Conservation (phyloP, 2,797 vertebrate species). For the Carduelis carduelis region DNA sequence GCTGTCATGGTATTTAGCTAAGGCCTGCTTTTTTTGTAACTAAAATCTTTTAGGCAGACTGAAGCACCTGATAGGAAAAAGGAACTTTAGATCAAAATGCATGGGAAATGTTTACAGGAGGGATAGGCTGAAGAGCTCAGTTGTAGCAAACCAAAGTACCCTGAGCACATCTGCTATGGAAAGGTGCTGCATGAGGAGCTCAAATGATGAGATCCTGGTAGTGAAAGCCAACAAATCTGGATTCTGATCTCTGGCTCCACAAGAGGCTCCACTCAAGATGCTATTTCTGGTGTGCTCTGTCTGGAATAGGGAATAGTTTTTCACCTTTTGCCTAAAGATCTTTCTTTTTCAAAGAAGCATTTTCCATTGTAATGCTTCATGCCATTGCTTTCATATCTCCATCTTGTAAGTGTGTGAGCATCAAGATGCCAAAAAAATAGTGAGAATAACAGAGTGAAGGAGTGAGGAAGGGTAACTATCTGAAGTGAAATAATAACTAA, state of each 20-base stretch:
- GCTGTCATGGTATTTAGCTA: background rate
- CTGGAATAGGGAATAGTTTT: background rate
- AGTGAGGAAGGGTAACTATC: background rate
- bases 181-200: background rate
- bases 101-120: background rate
- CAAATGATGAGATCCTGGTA: background rate
- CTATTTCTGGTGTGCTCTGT: background rate
- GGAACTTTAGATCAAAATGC: background rate
- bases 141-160: background rate
- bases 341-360: background rate
- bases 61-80: background rate
- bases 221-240: background rate
- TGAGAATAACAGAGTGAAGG: background rate
- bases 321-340: background rate
- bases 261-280: background rate
- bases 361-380: background rate
- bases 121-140: background rate
- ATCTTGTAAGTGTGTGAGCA: background rate
- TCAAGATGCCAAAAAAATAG: background rate
- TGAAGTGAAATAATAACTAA: background rate
- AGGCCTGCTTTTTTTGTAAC: background rate
- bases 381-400: background rate
- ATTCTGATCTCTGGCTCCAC: background rate
- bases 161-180: accelerated
- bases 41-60: background rate